These are phyloP conservation scores for Hydrophis major DNA, from an alignment of 2,797 vertebrate genomes.

Conservation along the genomic window DNA sequence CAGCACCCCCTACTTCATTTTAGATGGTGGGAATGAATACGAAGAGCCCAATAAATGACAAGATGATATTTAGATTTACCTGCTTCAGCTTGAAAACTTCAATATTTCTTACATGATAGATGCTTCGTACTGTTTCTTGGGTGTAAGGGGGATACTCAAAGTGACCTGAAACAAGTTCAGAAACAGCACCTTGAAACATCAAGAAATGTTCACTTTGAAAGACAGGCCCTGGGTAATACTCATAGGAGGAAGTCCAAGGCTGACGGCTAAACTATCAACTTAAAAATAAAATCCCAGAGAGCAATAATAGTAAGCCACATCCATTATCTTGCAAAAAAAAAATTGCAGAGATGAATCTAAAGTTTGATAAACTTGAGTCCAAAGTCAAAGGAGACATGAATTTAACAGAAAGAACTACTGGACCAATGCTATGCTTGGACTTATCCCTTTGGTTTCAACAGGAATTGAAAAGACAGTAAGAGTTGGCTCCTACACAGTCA, in stretches of 20 bases:
- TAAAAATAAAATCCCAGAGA: not conserved
- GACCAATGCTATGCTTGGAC: not conserved
- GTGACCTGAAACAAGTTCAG: conserved; percentile 80
- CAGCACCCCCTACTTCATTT: not conserved
- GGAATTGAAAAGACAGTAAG: not conserved
- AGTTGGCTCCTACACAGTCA: not conserved
- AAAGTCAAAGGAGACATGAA: not conserved
- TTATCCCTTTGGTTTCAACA: not conserved
- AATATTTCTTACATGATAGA: conserved; percentile 92
- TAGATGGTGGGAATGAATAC: not conserved
- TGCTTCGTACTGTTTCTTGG: conserved; percentile 88
- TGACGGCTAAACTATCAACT: not conserved
- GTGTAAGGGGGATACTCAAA: conserved; percentile 93
- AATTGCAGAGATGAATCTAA: not conserved
- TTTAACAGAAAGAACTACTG: conserved; percentile 4
- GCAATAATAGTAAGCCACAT: not conserved
- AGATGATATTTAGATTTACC: conserved; percentile 70
- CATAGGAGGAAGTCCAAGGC: not conserved
- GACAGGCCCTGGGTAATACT: not conserved
- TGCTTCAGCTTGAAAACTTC: conserved; percentile 97
- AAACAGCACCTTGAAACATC: conserved; percentile 3
- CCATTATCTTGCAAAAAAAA: not conserved
- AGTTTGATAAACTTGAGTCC: not conserved
- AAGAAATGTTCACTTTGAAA: not conserved
- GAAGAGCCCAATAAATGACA: not conserved